Base-by-base conservation (phyloP, 2,888 invertebrate genomes). In the Lasioglossum vierecki region DNA sequence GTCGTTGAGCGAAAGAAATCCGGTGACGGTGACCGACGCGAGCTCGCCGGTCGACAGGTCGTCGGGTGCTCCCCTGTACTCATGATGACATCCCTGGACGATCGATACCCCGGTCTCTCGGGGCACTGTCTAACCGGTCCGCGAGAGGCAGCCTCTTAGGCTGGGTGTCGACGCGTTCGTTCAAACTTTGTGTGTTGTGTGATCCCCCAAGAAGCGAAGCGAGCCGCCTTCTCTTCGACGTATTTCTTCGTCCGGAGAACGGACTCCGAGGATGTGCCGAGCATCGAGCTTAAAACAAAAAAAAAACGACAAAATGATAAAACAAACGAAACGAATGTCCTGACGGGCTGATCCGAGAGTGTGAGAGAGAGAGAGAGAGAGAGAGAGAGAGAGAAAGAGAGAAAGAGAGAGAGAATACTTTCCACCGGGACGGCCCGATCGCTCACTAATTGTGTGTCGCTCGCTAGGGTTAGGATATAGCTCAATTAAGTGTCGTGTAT, bases 61-160 rank as follows among this genome's bases (percentile, higher is more conserved):
- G 68, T 44, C 86, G 22, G 68, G 18, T 30, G 70, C 76, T n/a
- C 26, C 26, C 30, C 76, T 76, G 82, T 88, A 84, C 73, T 85
- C 89, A 89, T 89, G 89, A 89, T 89, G 71, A 89, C 72, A 53
- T 79, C 80, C 75, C 13, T 35, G 72, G 63, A 78, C 80, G 74
- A 85, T 83, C 76, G 85, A 68, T 60, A 41, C 60, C 76, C 46
- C 68, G 77, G 60, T 26, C 49, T 46, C 77, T 39, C 63, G 26
- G 11, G 46, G 18, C 41, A 41, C 49, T 46, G 71, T 70, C 66
- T 71, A 77, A 66, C 4, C 53, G 26, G 26, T 26, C 63, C 35
- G 2, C 22, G 30, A 44, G 30, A 63, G 63, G 30, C 30, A 63
- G 57, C 63, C 63, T 30, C 18, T 30, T 30, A 3, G 44, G 72